A percentile compares a stretch with the other conserved stretches of the same genome.
Evolutionary conservation across 2,888 invertebrate genomes (phyloP).

Genomic region (Phrixothrix hirtus): DNA sequence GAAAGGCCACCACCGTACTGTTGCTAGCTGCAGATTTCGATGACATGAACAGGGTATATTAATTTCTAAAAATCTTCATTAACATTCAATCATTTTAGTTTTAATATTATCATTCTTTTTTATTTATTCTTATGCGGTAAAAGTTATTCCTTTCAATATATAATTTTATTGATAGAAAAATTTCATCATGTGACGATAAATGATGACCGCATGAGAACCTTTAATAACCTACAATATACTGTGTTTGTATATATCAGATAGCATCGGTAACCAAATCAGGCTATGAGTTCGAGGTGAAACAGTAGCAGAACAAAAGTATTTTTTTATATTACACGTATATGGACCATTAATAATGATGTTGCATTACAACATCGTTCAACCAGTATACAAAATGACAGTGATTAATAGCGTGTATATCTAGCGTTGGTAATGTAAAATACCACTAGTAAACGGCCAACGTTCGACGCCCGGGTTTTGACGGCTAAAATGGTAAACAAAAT

Average conservation of each 20-base stretch:
- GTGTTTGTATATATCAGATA: slow-evolving; percentile 24
- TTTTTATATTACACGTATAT: slow-evolving; percentile 40
- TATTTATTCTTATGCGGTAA: too few relatives aligned
- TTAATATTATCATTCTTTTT: not conserved
- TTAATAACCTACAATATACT: slow-evolving; percentile 17
- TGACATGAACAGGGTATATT: slow-evolving; percentile 27
- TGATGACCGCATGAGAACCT: slow-evolving; percentile 23
- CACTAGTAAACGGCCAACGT: slow-evolving; percentile 35
- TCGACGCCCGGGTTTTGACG: slow-evolving; percentile 29
- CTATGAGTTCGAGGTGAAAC: slow-evolving; percentile 32
- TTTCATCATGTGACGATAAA: slow-evolving; percentile 31
- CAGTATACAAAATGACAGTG: slow-evolving; percentile 45
- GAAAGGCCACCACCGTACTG: slow-evolving; percentile 19
- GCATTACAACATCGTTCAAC: slow-evolving; percentile 42
- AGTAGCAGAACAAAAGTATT: slow-evolving; percentile 40
- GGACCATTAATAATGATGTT: slow-evolving; percentile 47
- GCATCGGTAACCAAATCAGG: slow-evolving; percentile 19
- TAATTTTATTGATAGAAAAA: slow-evolving; percentile 38
- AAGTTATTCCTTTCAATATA: too few relatives aligned
- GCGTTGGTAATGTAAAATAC: slow-evolving; percentile 43
- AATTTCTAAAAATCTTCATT: slow-evolving; percentile 28
- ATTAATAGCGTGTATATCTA: slow-evolving; percentile 44
- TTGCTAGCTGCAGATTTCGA: slow-evolving; percentile 24
- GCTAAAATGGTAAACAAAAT: slow-evolving; percentile 29
- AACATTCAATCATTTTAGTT: not conserved